phyloP scores from a whole-genome alignment of 2,797 vertebrate genomes.

The Scleropages formosus region DNA sequence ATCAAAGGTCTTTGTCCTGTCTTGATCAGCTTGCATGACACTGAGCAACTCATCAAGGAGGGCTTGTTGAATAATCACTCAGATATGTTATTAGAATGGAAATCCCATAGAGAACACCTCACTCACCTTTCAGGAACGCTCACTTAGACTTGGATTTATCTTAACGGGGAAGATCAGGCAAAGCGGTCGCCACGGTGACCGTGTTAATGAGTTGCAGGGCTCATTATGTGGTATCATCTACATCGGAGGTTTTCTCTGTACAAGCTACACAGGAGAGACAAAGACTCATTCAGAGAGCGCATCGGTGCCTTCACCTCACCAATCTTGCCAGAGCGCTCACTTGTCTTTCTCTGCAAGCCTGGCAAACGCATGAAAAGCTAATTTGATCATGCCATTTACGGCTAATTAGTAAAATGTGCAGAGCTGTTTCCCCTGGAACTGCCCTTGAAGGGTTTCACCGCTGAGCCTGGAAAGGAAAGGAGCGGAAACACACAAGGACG shows the following conservation, averaged over 20 bases:
- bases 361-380: slow-evolving; percentile 27
- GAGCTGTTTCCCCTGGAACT: neutral
- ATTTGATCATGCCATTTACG: slow-evolving; percentile 39
- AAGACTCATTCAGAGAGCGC: no score
- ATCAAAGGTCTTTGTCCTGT: no score
- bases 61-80: no score
- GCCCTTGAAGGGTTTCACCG: slow-evolving; percentile 15
- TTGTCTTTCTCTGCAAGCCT: neutral
- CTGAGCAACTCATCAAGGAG: no score
- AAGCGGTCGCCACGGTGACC: neutral
- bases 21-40: no score
- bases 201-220: neutral
- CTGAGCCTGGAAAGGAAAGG: no score
- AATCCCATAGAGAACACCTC: no score
- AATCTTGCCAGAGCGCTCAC: neutral
- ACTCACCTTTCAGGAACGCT: no score
- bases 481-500: no score
- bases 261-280: neutral
- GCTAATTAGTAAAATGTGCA: slow-evolving; percentile 35
- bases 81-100: no score
- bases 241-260: neutral
- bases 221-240: neutral
- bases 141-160: no score
- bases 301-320: neutral
- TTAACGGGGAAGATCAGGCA: no score